A percentile compares a stretch with the other conserved stretches of the same genome.
Conservation (phyloP, 2,113 vertebrate species). For the Zapornia atra region DNA sequence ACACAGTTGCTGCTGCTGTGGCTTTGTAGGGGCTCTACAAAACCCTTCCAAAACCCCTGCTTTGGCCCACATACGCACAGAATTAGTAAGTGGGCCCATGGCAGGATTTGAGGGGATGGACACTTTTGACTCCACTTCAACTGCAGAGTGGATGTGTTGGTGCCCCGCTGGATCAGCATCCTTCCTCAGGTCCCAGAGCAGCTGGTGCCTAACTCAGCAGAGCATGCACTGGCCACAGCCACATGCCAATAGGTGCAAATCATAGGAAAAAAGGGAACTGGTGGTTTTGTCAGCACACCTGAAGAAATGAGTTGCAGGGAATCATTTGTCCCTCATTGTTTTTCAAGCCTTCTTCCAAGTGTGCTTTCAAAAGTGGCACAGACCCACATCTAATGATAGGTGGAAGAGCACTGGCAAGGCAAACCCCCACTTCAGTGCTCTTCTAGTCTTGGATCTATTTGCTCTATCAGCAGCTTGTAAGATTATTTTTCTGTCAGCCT, state of each 20-base stretch:
- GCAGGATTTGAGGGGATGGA: not conserved
- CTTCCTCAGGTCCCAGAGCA: not conserved
- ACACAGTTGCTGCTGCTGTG: not conserved
- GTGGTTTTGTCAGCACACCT: not conserved
- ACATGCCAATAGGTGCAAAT: not conserved
- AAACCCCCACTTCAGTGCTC: not conserved
- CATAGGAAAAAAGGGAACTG: not conserved
- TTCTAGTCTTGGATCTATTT: not conserved
- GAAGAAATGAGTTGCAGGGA: not conserved
- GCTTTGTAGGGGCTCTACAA: not conserved
- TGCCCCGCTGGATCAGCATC: not conserved
- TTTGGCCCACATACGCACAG: not conserved
- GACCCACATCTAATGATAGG: not conserved
- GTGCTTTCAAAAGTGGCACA: not conserved
- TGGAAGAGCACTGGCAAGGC: not conserved
- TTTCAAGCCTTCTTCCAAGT: not conserved
- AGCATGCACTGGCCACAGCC: not conserved
- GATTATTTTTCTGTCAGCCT: not conserved
- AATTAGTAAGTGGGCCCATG: not conserved
- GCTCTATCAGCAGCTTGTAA: not conserved
- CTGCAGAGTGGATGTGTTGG: not conserved
- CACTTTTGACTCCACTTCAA: not conserved
- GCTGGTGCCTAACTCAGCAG: not conserved
- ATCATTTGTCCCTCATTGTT: not conserved
- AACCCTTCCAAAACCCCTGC: not conserved